Percentiles rank a stretch among this genome's conserved stretches.
Evolutionary conservation across 2,888 invertebrate genomes (phyloP).

Genomic region (Coelinius sp.): DNA sequence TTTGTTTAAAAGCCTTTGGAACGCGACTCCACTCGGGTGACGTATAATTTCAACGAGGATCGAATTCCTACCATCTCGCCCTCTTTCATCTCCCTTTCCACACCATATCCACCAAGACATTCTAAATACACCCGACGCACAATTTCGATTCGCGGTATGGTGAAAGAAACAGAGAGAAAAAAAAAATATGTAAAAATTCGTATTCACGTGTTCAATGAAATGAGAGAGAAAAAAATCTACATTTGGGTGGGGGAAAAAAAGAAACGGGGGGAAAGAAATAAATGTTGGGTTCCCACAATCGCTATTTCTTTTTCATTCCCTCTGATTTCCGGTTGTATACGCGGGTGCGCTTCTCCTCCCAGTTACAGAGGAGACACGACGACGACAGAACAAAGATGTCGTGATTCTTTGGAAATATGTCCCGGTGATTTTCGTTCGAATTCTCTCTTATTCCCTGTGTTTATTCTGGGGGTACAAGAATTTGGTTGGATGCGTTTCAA

Average conservation of each 20-base stretch:
- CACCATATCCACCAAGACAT: slow-evolving; percentile 22
- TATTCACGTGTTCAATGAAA: slow-evolving; percentile 14
- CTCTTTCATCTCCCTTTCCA: background rate
- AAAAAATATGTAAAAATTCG: slow-evolving; percentile 27
- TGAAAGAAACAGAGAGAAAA: slow-evolving; percentile 28
- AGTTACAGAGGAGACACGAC: slow-evolving; percentile 17
- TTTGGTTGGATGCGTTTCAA: background rate
- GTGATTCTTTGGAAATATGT: slow-evolving; percentile 21
- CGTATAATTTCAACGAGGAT: slow-evolving; percentile 36
- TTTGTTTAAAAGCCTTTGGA: slow-evolving; percentile 31
- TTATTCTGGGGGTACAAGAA: background rate
- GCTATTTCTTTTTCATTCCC: slow-evolving; percentile 29
- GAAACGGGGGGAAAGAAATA: slow-evolving; percentile 28
- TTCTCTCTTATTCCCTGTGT: background rate
- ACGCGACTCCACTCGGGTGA: slow-evolving; percentile 29
- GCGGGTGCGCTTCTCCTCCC: background rate
- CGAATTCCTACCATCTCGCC: slow-evolving; percentile 25
- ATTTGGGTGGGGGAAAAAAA: background rate
- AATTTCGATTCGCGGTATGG: slow-evolving; percentile 24
- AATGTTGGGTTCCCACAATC: slow-evolving; percentile 40
- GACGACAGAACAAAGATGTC: slow-evolving; percentile 34
- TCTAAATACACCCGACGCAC: slow-evolving; percentile 27
- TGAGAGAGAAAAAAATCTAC: slow-evolving; percentile 3
- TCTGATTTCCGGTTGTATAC: slow-evolving; percentile 34
- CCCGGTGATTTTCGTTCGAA: slow-evolving; percentile 19